Conservation (phyloP, 2,888 invertebrate genomes). For the Drosophila melanosoma region DNA sequence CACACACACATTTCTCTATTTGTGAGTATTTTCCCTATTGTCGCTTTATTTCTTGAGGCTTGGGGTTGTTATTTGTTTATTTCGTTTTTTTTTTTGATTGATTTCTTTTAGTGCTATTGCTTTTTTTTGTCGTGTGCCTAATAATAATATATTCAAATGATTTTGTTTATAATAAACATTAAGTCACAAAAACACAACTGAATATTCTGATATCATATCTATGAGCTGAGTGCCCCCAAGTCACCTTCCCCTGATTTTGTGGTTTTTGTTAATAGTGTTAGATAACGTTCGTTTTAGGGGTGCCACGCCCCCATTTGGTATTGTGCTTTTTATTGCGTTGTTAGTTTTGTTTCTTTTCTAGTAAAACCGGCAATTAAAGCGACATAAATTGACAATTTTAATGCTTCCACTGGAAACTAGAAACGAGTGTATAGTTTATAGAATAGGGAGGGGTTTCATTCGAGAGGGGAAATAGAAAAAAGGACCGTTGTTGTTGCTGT, state of each 20-base stretch:
- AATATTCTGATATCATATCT: slow-evolving; percentile 41
- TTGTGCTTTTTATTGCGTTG: slow-evolving; percentile 51
- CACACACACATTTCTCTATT: background rate
- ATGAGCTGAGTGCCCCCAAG: background rate
- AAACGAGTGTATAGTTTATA: background rate
- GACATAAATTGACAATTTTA: slow-evolving; percentile 27
- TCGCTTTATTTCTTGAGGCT: background rate
- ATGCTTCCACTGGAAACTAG: background rate
- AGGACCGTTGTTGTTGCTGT: slow-evolving; percentile 36
- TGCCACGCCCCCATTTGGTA: slow-evolving; percentile 38
- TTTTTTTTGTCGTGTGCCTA: slow-evolving; percentile 29
- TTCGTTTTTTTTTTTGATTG: slow-evolving; percentile 54
- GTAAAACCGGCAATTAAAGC: slow-evolving; percentile 50
- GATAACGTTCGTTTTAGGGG: slow-evolving; percentile 38
- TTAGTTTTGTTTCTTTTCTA: slow-evolving; percentile 16
- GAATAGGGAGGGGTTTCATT: slow-evolving; percentile 39
- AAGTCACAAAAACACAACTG: slow-evolving; percentile 14
- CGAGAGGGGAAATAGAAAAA: slow-evolving; percentile 23
- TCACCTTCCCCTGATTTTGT: background rate
- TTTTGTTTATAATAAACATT: slow-evolving; percentile 76
- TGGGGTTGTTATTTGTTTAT: slow-evolving; percentile 53
- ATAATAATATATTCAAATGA: slow-evolving; percentile 69
- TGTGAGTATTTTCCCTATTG: slow-evolving; percentile 5
- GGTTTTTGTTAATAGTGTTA: slow-evolving; percentile 33
- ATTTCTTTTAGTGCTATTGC: slow-evolving; percentile 50